A percentile compares a stretch with the other conserved stretches of the same genome.
Conservation (phyloP, 2,113 vertebrate genomes). For the Mirza zaza region DNA sequence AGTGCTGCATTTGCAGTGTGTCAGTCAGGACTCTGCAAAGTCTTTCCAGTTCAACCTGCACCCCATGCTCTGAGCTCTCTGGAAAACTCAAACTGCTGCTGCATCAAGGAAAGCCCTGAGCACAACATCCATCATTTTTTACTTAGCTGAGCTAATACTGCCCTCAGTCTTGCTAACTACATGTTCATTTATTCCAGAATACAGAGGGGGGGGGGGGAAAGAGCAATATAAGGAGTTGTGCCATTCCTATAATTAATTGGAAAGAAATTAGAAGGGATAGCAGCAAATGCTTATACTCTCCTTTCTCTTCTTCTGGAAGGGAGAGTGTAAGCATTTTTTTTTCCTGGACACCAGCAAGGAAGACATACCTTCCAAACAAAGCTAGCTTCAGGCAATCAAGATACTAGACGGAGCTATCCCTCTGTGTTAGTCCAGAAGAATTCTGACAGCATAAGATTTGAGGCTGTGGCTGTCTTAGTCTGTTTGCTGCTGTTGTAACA, state of each 20-base stretch:
- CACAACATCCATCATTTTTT: neutral
- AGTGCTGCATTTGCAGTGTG: rapidly evolving
- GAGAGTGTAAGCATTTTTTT: neutral
- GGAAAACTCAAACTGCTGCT: neutral
- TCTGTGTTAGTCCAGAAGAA: neutral
- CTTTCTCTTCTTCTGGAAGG: neutral
- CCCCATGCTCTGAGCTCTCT: neutral
- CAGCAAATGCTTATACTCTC: neutral
- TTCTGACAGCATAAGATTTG: neutral
- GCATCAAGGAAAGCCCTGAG: neutral
- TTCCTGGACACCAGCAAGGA: neutral
- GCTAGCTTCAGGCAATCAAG: neutral
- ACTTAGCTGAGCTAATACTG: neutral
- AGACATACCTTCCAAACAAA: neutral
- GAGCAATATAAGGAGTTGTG: too few relatives aligned
- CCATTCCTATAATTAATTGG: neutral
- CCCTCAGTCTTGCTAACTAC: neutral
- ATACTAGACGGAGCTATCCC: neutral
- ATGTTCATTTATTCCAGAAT: neutral
- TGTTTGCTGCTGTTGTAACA: neutral
- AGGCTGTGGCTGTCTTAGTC: neutral
- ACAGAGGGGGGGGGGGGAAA: neutral
- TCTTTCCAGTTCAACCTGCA: neutral
- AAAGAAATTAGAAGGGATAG: neutral
- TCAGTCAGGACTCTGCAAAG: neutral